phyloP scores from a whole-genome alignment of 2,113 vertebrate species.

The Gobiocypris rarus region DNA sequence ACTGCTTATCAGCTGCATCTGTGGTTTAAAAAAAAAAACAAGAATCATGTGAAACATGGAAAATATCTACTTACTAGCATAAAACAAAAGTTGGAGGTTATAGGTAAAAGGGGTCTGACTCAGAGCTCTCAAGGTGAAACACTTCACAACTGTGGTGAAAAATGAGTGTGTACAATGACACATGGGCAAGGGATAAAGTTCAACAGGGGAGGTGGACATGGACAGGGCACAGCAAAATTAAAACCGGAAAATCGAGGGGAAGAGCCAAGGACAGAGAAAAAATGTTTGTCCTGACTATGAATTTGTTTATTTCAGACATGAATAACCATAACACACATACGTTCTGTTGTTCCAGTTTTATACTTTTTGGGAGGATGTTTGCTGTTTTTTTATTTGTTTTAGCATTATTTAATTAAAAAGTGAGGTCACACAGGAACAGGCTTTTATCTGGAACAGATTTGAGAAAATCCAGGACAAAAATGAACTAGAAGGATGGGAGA shows the following conservation, averaged over 20 bases:
- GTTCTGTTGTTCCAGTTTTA: neutral
- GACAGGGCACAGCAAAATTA: slow-evolving; percentile 5
- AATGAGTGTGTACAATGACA: slow-evolving; percentile 33
- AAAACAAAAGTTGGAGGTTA: neutral
- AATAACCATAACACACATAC: slow-evolving; percentile 6
- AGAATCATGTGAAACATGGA: slow-evolving; percentile 14
- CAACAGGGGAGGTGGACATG: neutral
- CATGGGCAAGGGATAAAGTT: slow-evolving; percentile 26
- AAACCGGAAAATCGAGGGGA: neutral
- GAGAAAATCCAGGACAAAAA: slow-evolving; percentile 6
- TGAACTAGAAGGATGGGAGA: neutral
- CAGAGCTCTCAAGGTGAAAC: slow-evolving; percentile 26
- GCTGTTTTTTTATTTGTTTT: slow-evolving; percentile 20
- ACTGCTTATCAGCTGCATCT: slow-evolving; percentile 75
- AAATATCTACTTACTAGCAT: neutral
- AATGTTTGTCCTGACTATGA: neutral
- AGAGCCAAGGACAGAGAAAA: slow-evolving; percentile 1
- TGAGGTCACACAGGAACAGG: slow-evolving; percentile 16
- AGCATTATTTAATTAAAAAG: slow-evolving; percentile 15
- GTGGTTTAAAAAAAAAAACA: neutral
- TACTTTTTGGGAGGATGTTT: slow-evolving; percentile 8
- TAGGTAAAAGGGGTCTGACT: neutral
- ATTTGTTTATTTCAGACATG: slow-evolving; percentile 6
- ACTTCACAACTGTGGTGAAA: slow-evolving; percentile 8
- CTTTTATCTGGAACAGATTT: slow-evolving; percentile 16